These are phyloP conservation scores for Conus betulinus DNA, from an alignment of 1,140 invertebrate species.

Conservation along the genomic window DNA sequence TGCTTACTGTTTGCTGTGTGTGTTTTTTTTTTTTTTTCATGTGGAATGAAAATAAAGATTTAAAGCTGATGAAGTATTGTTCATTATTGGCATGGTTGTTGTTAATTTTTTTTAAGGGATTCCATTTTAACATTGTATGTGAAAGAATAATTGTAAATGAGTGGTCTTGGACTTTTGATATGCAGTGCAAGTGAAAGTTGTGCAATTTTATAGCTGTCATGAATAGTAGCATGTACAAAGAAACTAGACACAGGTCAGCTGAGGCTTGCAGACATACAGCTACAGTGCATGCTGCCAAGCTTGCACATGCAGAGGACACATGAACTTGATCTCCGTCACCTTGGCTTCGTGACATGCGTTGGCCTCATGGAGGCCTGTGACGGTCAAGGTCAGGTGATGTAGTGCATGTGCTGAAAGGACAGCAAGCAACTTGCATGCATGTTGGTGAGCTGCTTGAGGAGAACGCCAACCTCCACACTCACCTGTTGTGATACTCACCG, in stretches of 20 bases:
- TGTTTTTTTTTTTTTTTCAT: neutral
- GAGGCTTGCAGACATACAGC: neutral
- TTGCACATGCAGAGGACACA: neutral
- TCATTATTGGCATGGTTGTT: neutral
- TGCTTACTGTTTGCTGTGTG: slow-evolving; percentile 15
- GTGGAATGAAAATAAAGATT: neutral
- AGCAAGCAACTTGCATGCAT: slow-evolving; percentile 12
- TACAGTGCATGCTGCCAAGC: neutral
- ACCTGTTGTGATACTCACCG: slow-evolving; percentile 9
- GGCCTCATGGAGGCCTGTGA: too few relatives aligned
- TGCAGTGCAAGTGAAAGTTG: neutral
- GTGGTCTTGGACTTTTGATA: neutral
- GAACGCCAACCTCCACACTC: neutral
- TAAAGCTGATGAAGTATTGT: neutral
- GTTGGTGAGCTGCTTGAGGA: slow-evolving; percentile 14
- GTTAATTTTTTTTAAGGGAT: neutral
- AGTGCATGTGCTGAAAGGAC: neutral
- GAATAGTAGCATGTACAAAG: neutral
- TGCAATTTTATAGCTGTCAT: neutral
- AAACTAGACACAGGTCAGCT: neutral
- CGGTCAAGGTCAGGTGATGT: neutral
- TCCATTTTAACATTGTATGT: too few relatives aligned
- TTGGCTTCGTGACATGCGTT: neutral
- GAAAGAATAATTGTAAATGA: too few relatives aligned
- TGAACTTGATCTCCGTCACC: neutral